These are phyloP conservation scores for Drosophila kanekoi DNA, from an alignment of 2,888 invertebrate species.

Conservation along the genomic window DNA sequence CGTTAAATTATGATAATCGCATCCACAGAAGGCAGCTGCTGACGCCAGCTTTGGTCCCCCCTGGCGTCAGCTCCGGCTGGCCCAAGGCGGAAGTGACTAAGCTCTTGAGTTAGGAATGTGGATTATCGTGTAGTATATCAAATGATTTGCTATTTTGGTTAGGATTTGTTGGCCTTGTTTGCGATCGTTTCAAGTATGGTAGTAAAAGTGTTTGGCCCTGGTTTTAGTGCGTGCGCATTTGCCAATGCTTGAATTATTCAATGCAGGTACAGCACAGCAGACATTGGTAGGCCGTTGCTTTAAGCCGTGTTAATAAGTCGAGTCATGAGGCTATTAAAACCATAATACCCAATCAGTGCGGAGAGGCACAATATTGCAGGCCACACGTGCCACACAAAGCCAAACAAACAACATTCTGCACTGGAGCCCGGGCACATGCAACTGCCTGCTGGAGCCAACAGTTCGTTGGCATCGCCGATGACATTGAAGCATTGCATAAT, in stretches of 20 bases:
- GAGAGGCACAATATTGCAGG: constrained; percentile 17
- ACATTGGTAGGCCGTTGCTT: constrained; percentile 30
- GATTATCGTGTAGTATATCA: constrained; percentile 18
- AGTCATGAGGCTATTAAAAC: constrained; percentile 25
- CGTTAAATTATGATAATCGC: constrained; percentile 64
- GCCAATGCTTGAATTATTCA: constrained; percentile 50
- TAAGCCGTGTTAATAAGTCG: constrained; percentile 14
- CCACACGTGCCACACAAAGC: constrained; percentile 40
- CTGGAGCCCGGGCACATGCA: constrained; percentile 2
- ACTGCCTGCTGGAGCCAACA: background rate
- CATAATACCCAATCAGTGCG: constrained; percentile 5
- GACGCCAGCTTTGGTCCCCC: constrained; percentile 36
- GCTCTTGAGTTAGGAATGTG: constrained; percentile 34
- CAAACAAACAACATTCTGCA: constrained; percentile 39
- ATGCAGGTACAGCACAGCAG: constrained; percentile 14
- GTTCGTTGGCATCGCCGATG: constrained; percentile 46
- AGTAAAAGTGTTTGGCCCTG: constrained; percentile 40
- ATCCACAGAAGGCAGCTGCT: constrained; percentile 41
- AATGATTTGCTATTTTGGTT: constrained; percentile 18
- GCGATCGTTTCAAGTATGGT: constrained; percentile 13
- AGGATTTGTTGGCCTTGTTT: constrained; percentile 49
- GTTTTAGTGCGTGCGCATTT: constrained; percentile 32
- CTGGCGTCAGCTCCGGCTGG: constrained; percentile 77
- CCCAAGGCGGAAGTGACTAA: constrained; percentile 76
- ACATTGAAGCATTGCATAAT: constrained; percentile 42